A percentile compares a stretch with the other conserved stretches of the same genome.
Conservation (phyloP, 2,113 vertebrate genomes). For the Osmerus mordax region DNA sequence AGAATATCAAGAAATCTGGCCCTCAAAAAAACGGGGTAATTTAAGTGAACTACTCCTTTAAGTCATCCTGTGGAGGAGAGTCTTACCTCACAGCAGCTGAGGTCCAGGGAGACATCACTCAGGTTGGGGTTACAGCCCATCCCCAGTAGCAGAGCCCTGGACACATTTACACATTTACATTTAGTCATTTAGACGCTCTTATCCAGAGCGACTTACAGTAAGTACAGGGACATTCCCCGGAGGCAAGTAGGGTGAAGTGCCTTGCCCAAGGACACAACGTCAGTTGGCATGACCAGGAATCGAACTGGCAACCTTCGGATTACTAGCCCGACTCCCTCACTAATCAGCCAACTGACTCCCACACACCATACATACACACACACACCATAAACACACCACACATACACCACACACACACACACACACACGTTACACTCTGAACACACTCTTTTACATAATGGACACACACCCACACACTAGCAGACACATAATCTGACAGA, state of each 20-base stretch:
- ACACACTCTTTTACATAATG: background rate
- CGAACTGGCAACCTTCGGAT: no score
- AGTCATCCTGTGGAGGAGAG: background rate
- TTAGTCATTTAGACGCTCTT: no score
- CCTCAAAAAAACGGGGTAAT: background rate
- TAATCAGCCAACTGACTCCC: no score
- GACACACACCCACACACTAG: conserved; percentile 17
- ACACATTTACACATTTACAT: no score
- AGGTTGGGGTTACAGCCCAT: conserved; percentile 92
- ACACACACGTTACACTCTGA: background rate
- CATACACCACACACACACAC: background rate
- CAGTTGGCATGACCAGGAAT: no score
- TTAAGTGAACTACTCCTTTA: background rate
- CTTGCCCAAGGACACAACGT: no score
- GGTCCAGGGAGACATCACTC: conserved; percentile 90
- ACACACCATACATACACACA: conserved; percentile 19
- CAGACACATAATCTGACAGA: background rate
- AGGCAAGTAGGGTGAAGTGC: no score
- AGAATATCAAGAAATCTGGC: background rate
- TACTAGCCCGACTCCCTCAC: no score
- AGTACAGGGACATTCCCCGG: no score
- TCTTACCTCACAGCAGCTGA: conserved; percentile 95
- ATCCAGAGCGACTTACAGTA: no score
- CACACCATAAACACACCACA: background rate
- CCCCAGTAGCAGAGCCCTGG: conserved; percentile 88